Base-by-base conservation (phyloP, 1,140 invertebrate genomes). In the Procambarus virginalis region DNA sequence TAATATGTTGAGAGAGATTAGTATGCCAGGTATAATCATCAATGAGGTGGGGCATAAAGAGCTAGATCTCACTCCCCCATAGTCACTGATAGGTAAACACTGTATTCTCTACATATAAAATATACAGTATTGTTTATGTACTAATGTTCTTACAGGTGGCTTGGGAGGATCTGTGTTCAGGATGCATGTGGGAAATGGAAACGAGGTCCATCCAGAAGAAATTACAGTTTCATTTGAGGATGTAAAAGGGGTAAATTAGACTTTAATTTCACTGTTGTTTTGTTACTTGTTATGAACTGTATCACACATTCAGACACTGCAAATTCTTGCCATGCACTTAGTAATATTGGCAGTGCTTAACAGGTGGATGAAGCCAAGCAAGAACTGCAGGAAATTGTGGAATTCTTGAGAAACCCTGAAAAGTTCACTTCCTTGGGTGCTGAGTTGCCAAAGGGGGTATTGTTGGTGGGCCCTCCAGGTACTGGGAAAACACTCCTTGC, bases 401-500 rank as follows among this genome's bases (percentile, higher is more conserved):
- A 99, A 93, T 99, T 99, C 94, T 99, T 99, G 5, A 97, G 97
- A 94, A 97, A 98, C 94, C 34, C 98, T 0, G 97, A 99, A 75
- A 99, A 98, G 93, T 99, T 99, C 94, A 98, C 97, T 1, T 95
- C 96, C 45, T 94, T 99, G 12, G 99, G 99, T 22, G 99, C 98
- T 70, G 99, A 99, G 94, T 94, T 99, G 90, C 99, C 99, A 8
- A 99, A 99, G 94, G 98, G 95, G 77, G 98, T 99, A 49, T 94
- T 99, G 49, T 94, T 99, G 48, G 98, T 99, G 20, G 99, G 99
- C 2, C 97, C 98, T 20, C 99, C 99, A 3, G 96, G 98, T 82
- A 99, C 99, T 4, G 99, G 99, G 68, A 99, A 99, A 95, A 99
- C 99, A 0, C 94, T 99, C 22, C 94, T 99, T 51, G 99, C 99